phyloP scores from a whole-genome alignment of 2,113 vertebrate species.

The Orycteropus afer region DNA sequence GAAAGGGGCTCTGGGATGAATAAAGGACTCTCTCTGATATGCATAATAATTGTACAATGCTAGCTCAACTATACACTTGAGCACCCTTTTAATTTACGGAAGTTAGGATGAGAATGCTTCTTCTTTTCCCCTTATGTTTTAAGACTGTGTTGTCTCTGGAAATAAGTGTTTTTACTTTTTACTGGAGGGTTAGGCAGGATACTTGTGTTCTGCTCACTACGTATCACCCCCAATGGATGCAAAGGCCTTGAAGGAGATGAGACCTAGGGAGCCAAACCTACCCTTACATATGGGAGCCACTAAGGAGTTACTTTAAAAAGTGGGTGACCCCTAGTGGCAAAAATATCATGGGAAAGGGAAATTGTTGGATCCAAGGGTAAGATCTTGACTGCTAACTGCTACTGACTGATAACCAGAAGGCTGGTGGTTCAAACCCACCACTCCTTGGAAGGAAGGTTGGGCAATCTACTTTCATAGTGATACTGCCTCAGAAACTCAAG shows the following conservation, averaged over 20 bases:
- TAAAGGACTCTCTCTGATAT: constrained; percentile 22
- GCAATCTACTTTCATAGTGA: too few species aligned
- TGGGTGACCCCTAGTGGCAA: not conserved
- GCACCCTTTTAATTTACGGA: constrained; percentile 21
- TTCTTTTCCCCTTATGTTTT: not conserved
- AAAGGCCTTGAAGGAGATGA: not conserved
- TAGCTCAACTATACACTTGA: constrained; percentile 19
- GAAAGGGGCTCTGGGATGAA: not conserved
- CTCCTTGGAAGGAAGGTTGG: too few species aligned
- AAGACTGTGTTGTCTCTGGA: not conserved
- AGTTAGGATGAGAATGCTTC: constrained; percentile 32
- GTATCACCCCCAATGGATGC: not conserved
- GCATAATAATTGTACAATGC: not conserved
- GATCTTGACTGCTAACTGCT: too few species aligned
- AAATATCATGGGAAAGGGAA: not conserved
- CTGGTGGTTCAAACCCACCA: too few species aligned
- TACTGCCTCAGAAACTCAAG: too few species aligned
- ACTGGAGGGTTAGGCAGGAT: not conserved
- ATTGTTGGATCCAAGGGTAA: not conserved
- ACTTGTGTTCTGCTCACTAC: not conserved
- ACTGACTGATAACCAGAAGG: too few species aligned
- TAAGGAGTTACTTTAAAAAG: not conserved
- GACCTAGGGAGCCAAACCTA: not conserved
- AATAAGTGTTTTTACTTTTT: too few species aligned
- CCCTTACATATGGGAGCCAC: not conserved